Conservation (phyloP, 2,797 vertebrate genomes). For the Lepilemur septentrionalis region DNA sequence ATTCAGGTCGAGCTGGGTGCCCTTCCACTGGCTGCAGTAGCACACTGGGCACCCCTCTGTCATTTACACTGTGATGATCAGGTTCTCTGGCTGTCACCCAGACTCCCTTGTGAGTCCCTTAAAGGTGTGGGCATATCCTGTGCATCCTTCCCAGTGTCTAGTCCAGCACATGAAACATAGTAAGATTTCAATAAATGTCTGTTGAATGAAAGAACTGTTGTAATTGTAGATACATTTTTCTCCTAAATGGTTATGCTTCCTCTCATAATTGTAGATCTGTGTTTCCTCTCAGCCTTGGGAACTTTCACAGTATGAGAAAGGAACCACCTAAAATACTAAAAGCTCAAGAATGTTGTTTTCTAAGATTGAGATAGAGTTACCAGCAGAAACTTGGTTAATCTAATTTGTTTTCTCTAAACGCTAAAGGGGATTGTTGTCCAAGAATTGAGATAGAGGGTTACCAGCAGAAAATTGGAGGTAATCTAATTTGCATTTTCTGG, state of each 20-base stretch:
- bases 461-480: background rate
- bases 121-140: background rate
- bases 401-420: background rate
- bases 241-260: background rate
- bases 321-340: background rate
- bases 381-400: background rate
- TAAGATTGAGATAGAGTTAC: background rate
- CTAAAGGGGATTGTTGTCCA: background rate
- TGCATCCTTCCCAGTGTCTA: background rate
- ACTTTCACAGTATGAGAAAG: background rate
- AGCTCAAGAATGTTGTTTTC: background rate
- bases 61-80: background rate
- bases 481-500: slow-evolving; percentile 5
- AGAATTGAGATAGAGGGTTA: background rate
- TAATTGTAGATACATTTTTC: background rate
- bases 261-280: background rate
- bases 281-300: background rate
- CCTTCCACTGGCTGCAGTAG: background rate
- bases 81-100: background rate
- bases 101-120: background rate
- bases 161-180: background rate
- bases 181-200: background rate
- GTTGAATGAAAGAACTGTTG: background rate
- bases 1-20: background rate
- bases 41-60: background rate